These are phyloP conservation scores for Simalia tracyae DNA, from an alignment of 2,797 vertebrate species.

Conservation along the genomic window DNA sequence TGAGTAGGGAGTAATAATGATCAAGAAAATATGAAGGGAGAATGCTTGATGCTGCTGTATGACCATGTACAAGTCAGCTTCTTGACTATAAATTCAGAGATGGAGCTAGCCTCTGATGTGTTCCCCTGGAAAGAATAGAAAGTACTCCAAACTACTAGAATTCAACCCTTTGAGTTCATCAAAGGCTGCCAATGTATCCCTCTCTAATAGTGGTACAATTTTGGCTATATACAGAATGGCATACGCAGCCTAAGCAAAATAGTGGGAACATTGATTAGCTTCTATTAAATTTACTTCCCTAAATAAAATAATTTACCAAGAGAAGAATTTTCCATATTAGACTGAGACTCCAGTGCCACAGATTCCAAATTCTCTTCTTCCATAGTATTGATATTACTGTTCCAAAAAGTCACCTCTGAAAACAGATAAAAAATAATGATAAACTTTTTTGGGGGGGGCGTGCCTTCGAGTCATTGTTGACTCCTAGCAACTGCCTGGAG, in stretches of 20 bases:
- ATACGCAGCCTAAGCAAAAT: not conserved
- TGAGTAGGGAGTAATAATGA: not conserved
- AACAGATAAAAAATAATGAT: not conserved
- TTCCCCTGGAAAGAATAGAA: not conserved
- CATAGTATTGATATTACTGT: constrained; percentile 73
- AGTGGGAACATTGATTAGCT: not conserved
- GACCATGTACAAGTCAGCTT: not conserved
- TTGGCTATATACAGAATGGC: not conserved
- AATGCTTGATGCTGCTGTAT: not conserved
- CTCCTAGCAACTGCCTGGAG: not conserved
- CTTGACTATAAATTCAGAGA: not conserved
- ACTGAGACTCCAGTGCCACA: constrained; percentile 77
- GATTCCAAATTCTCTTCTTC: constrained; percentile 80
- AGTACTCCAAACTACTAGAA: not conserved
- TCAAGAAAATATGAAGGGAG: not conserved
- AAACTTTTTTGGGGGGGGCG: not conserved
- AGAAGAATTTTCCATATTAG: constrained; percentile 82
- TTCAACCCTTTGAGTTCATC: not conserved
- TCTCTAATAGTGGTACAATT: not conserved
- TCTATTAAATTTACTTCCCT: not conserved
- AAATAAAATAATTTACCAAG: constrained; percentile 78
- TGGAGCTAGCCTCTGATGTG: not conserved
- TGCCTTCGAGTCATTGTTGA: not conserved
- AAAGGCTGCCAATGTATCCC: not conserved
- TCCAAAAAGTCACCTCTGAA: constrained; percentile 59